phyloP scores from a whole-genome alignment of 2,113 vertebrate genomes.

The Ptilorrhoa leucosticta region DNA sequence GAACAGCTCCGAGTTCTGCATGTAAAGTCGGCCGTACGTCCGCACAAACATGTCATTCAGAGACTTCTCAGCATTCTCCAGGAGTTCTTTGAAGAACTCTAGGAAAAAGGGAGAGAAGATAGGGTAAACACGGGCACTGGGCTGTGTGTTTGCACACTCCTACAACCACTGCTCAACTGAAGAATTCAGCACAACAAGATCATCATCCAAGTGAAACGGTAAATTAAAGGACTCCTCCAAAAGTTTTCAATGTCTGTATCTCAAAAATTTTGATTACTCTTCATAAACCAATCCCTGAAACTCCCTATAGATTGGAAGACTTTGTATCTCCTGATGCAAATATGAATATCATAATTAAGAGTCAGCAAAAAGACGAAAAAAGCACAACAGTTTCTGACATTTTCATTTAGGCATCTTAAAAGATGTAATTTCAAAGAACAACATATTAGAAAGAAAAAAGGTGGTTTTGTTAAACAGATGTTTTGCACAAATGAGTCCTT shows the following conservation, averaged over 20 bases:
- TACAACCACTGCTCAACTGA: background rate
- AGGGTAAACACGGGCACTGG: rapidly evolving
- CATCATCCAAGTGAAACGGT: background rate
- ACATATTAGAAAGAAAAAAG: background rate
- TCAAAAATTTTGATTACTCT: background rate
- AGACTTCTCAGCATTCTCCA: conserved; percentile 89
- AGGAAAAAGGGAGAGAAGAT: background rate
- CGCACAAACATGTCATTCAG: conserved; percentile 93
- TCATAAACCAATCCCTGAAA: background rate
- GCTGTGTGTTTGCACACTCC: background rate
- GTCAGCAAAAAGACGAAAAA: background rate
- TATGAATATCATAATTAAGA: background rate
- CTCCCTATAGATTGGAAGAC: background rate
- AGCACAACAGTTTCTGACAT: background rate
- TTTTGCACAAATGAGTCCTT: background rate
- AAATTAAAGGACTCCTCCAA: background rate
- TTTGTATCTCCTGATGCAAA: background rate
- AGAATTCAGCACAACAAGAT: background rate
- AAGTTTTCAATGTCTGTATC: background rate
- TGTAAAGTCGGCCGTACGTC: conserved; percentile 92
- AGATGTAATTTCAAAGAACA: background rate
- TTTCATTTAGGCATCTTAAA: background rate
- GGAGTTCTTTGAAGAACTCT: conserved; percentile 96
- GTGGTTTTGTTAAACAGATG: background rate
- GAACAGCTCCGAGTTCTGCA: conserved; percentile 95